phyloP scores from a whole-genome alignment of 2,113 vertebrate species.

The Upupa epops region DNA sequence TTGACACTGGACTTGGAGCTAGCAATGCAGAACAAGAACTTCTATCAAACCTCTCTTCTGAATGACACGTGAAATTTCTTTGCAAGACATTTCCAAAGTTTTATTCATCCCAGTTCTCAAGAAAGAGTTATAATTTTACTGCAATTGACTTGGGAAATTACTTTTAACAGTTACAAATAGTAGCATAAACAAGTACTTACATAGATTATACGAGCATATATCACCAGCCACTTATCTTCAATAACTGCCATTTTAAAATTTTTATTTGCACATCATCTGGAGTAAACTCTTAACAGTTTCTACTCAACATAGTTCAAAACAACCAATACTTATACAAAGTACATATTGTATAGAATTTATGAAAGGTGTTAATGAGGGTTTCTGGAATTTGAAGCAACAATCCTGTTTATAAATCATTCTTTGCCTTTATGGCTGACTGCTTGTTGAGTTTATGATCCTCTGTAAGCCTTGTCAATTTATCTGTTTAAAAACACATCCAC shows the following conservation, averaged over 20 bases:
- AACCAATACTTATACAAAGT: background rate
- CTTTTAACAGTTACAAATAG: background rate
- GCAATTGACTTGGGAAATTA: background rate
- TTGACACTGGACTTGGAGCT: background rate
- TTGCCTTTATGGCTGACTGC: constrained; percentile 53
- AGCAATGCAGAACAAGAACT: background rate
- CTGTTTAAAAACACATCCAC: constrained; percentile 53
- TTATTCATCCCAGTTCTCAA: background rate
- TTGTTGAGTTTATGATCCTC: constrained; percentile 64
- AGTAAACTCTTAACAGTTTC: background rate
- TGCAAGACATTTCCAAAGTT: background rate
- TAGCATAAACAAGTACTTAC: background rate
- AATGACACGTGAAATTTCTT: background rate
- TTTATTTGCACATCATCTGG: background rate
- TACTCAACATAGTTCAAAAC: background rate
- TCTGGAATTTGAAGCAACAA: constrained; percentile 53
- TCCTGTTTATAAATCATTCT: constrained; percentile 62
- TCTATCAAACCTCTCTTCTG: background rate
- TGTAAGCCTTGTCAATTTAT: constrained; percentile 69
- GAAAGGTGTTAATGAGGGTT: constrained; percentile 43
- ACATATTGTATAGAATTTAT: constrained; percentile 34
- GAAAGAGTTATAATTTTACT: background rate
- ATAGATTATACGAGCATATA: background rate
- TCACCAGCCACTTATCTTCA: background rate
- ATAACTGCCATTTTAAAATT: background rate